Evolutionary conservation across 2,113 vertebrate genomes (phyloP), one percentile per base, ranked within the genome.

Genomic region (Zosterops japonicus): DNA sequence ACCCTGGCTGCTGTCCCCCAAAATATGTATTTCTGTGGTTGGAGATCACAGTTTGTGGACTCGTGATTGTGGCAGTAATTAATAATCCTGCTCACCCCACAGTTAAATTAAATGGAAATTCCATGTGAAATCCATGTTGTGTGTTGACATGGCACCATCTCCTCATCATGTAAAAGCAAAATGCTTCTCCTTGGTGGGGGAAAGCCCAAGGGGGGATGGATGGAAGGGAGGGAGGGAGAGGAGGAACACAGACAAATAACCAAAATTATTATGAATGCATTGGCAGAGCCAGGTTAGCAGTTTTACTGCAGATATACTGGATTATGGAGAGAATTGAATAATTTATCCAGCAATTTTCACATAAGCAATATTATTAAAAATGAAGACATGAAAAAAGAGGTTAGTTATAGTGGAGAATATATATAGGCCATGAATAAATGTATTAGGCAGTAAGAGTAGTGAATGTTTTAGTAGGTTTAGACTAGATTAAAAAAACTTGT

Each of bases 291-390:
- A 61, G 79, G 83, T 83, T 95, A 96, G 96, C 82, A 71, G 77
- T 94, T 97, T 97, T 94, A 95, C 92, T 94, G 90, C 76, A 89
- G 82, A 95, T 96, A 87, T 83, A 91, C 87, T 69, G 57, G 89
- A 96, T 97, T 97, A 96, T 89, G 84, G 93, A 83, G 94, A 97
- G 96, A 97, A 97, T 76, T 96, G 93, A 97, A 98, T 97, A 97
- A 98, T 97, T 97, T 97, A 97, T 96, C 70, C 92, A 96, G 94
- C 94, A 97, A 97, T 98, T 97, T 98, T 98, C 95, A 97, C 89
- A 96, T 96, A 95, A 96, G 96, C 95, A 96, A 96, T 97, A 97
- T 96, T 98, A 97, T 97, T 97, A 96, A 97, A 97, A 97, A 96
- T 95, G 95, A 97, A 97, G 96, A 97, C 94, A 96, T 81, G 86